Base-by-base conservation (phyloP, 2,113 vertebrate species). In the Pterocles gutturalis region DNA sequence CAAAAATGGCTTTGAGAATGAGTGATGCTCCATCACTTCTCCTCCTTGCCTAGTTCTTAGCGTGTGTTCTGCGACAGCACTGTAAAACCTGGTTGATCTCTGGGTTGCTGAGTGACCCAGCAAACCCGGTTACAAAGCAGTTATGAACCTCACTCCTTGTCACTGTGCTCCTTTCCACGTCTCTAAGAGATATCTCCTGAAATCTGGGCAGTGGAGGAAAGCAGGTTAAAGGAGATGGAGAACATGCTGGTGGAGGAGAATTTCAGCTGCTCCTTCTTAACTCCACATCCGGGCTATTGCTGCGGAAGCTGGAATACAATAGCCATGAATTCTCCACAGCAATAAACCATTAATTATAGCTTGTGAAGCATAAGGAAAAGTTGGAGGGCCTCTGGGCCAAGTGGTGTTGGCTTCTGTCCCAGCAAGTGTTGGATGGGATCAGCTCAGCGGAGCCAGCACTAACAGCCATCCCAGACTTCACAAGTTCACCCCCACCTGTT, bases 331-430 rank as follows among this genome's bases (percentile, higher is more conserved):
- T 81, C 88, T 96, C 89, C 83, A 46, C 83, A 81, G 79, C 53
- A 34, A 73, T 89, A 87, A 95, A 57, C 92, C 91, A 95, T 97
- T 95, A 95, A 96, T 95, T 97, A 96, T 26, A 61, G 89, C 57
- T 89, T 82, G 89, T 72, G 91, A 95, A 96, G 97, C 95, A 93
- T 89, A 90, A 97, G 90, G 73, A 92, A 93, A 97, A 95, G 80
- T 41, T 94, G 90, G 80, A 96, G 72, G 83, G 92, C 69, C 86
- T 71, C 80, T 93, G 90, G 90, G 96, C 92, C 96, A 95, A 94
- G 91, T 10, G 5, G 65, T 88, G 43, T 34, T 97, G 96, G 97
- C 97, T 95, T 69, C 65, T 84, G 41, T 95, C 96, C 97, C 95
- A 95, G 96, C 95, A 94, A 97, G 31, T 38, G 83, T 10, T 95